Conservation (phyloP, 1,140 invertebrate genomes). For the Carposina sasakii region DNA sequence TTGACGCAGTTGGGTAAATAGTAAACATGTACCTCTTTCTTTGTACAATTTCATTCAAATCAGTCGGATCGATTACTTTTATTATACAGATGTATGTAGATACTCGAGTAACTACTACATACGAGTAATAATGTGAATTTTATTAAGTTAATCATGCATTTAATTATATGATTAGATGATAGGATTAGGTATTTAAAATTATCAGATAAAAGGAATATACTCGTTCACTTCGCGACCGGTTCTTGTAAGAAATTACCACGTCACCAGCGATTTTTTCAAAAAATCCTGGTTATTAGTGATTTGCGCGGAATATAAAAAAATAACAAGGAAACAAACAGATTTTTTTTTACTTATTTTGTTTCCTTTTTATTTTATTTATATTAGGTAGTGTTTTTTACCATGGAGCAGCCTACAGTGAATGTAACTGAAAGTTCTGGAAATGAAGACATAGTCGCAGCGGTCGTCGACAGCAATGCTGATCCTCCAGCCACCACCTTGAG, state of each 20-base stretch:
- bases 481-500: slow-evolving; percentile 6
- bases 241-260: slow-evolving; percentile 33
- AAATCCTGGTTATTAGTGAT: slow-evolving; percentile 7
- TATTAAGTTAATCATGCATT: slow-evolving; percentile 47
- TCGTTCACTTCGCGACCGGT: slow-evolving; percentile 37
- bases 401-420: slow-evolving; percentile 37
- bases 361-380: too few relatives aligned
- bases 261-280: slow-evolving; percentile 10
- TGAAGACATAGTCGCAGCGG: background rate
- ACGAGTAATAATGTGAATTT: too few relatives aligned
- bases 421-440: slow-evolving; percentile 28
- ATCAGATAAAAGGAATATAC: slow-evolving; percentile 30
- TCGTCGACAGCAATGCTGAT: slow-evolving; percentile 14
- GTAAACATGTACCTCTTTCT: too few relatives aligned
- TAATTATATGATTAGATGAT: slow-evolving; percentile 53
- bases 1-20: too few relatives aligned
- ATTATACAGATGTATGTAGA: too few relatives aligned
- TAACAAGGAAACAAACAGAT: slow-evolving; percentile 14
- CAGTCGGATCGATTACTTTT: too few relatives aligned
- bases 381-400: too few relatives aligned
- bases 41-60: too few relatives aligned
- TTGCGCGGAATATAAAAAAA: too few relatives aligned
- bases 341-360: too few relatives aligned
- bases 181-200: slow-evolving; percentile 33
- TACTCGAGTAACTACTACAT: too few relatives aligned